Percentiles rank a stretch among this genome's conserved stretches.
phyloP scores from a whole-genome alignment of 2,888 invertebrate genomes.

The Pachliopta kotzebuea region DNA sequence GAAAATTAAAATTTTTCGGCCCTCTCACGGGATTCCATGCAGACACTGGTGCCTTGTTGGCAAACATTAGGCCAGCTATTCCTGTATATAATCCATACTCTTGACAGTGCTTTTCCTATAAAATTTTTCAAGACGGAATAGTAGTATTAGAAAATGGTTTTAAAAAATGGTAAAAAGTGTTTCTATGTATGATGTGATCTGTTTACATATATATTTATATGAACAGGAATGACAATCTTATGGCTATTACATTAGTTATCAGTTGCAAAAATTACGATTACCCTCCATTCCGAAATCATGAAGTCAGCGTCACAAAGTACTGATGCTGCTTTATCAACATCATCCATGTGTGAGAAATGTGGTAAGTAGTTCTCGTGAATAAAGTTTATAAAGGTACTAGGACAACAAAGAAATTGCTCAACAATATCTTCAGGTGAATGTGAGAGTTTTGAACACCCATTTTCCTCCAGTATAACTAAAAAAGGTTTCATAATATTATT shows the following conservation, averaged over 20 bases:
- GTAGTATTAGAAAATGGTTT: too few relatives aligned
- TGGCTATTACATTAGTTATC: not conserved
- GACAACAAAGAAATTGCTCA: conserved; percentile 84
- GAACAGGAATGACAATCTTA: too few relatives aligned
- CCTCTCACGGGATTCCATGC: conserved; percentile 88
- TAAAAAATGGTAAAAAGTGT: not conserved
- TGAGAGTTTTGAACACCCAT: conserved; percentile 33
- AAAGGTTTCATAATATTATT: not conserved
- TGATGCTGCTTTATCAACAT: conserved; percentile 81
- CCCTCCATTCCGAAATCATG: conserved; percentile 84
- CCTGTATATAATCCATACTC: conserved; percentile 83
- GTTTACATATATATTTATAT: too few relatives aligned
- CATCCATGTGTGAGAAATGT: conserved; percentile 84
- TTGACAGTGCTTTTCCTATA: conserved; percentile 71
- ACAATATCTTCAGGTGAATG: conserved; percentile 84
- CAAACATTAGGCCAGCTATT: conserved; percentile 86
- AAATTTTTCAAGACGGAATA: conserved; percentile 19
- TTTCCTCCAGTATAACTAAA: conserved; percentile 21
- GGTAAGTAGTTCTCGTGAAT: conserved; percentile 87
- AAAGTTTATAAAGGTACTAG: conserved; percentile 84
- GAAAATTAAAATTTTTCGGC: conserved; percentile 66
- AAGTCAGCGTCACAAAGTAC: conserved; percentile 86
- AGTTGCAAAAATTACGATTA: conserved; percentile 45
- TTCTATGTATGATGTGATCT: too few relatives aligned
- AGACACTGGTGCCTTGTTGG: conserved; percentile 83